Conservation (phyloP, 2,888 invertebrate species). For the Drosophila ustulata region DNA sequence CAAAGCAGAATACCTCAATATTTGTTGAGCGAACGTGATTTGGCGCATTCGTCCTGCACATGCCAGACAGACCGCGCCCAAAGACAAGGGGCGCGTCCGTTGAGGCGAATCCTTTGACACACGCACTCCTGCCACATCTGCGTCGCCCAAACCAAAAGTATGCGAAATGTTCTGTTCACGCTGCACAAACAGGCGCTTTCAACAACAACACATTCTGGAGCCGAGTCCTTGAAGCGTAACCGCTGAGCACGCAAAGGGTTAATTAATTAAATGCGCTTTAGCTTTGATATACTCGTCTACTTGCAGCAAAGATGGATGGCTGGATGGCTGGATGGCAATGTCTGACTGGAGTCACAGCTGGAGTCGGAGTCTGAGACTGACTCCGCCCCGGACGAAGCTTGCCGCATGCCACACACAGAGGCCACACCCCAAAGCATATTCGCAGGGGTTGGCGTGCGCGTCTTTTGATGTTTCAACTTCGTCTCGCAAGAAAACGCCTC, state of each 20-base stretch:
- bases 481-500: conserved; percentile 46
- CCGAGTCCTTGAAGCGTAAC: conserved; percentile 67
- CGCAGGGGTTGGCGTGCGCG: conserved; percentile 23
- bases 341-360: neutral
- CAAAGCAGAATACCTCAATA: conserved; percentile 83
- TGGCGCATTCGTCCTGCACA: conserved; percentile 68
- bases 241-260: conserved; percentile 80
- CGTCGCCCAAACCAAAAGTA: conserved; percentile 58
- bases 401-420: conserved; percentile 47
- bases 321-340: neutral
- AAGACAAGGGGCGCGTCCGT: neutral
- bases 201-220: conserved; percentile 17
- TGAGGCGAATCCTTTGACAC: neutral
- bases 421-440: conserved; percentile 1
- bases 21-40: conserved; percentile 80
- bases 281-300: conserved; percentile 26
- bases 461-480: conserved; percentile 66
- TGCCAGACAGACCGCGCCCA: conserved; percentile 47
- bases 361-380: conserved; percentile 40
- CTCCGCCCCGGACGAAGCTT: conserved; percentile 42
- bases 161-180: conserved; percentile 70
- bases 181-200: conserved; percentile 65
- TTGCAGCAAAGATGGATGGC: neutral
- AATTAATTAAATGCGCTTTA: conserved; percentile 78
- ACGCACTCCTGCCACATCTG: conserved; percentile 13